These are phyloP conservation scores for Tinamus major DNA, from an alignment of 2,797 vertebrate species.

Conservation along the genomic window DNA sequence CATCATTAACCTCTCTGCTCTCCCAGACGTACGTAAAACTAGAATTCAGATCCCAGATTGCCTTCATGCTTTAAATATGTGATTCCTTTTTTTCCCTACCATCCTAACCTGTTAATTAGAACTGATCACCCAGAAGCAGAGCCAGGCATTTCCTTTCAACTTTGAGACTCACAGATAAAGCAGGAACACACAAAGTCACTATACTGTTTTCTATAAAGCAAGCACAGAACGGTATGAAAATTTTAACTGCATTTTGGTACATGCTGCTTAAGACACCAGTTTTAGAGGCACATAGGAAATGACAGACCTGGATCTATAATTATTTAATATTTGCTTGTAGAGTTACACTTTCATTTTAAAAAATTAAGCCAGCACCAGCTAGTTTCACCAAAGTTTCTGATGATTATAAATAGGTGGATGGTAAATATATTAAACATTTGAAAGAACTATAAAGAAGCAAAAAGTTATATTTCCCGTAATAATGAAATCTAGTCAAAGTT, in stretches of 20 bases:
- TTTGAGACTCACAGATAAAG: background rate
- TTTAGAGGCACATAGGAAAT: background rate
- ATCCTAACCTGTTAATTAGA: background rate
- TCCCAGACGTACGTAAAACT: rapidly evolving
- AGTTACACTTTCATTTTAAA: background rate
- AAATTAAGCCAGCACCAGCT: background rate
- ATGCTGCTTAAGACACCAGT: background rate
- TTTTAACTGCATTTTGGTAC: background rate
- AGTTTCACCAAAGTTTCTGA: background rate
- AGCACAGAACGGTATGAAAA: background rate
- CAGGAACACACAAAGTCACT: rapidly evolving
- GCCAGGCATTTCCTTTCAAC: background rate
- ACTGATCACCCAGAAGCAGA: background rate
- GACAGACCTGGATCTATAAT: background rate
- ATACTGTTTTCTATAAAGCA: background rate
- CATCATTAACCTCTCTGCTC: background rate
- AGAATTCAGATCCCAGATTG: background rate
- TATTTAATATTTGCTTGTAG: background rate
- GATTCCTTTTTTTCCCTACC: background rate
- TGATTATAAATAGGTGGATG: background rate
- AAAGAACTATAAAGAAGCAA: background rate
- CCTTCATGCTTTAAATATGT: background rate
- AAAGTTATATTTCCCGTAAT: background rate
- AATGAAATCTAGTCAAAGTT: background rate
- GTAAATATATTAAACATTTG: background rate